Evolutionary conservation across 2,797 vertebrate species (phyloP).

Genomic region (Lycodopsis pacificus): DNA sequence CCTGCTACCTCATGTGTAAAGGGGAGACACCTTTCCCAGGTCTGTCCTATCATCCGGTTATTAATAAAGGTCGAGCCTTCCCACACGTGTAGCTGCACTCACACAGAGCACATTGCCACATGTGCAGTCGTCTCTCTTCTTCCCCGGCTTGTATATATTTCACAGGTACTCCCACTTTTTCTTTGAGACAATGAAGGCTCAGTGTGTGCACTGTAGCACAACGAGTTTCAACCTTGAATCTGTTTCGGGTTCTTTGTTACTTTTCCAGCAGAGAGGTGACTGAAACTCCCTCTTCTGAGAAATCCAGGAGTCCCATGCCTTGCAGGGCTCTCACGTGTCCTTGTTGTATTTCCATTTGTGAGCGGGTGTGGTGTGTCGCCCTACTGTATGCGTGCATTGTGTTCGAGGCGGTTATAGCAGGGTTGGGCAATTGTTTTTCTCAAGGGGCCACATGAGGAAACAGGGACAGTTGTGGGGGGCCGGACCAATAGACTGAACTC

Average conservation of each 20-base stretch:
- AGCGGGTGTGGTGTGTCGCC: conserved; percentile 32
- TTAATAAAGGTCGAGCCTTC: conserved; percentile 46
- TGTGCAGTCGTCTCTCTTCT: conserved; percentile 22
- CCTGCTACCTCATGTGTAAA: conserved; percentile 74
- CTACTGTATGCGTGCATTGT: conserved; percentile 28
- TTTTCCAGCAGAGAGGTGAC: conserved; percentile 41
- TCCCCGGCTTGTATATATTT: conserved; percentile 31
- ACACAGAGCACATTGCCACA: conserved; percentile 23
- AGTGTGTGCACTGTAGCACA: conserved; percentile 8
- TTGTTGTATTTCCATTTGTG: conserved; percentile 53
- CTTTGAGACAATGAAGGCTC: conserved; percentile 47
- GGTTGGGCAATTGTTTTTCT: too few relatives aligned
- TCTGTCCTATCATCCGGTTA: conserved; percentile 42
- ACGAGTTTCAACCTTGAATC: conserved; percentile 38
- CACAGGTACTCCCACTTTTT: conserved; percentile 20
- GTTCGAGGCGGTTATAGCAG: conserved; percentile 16
- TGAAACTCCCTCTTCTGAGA: conserved; percentile 53
- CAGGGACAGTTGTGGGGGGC: too few relatives aligned
- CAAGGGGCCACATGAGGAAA: too few relatives aligned
- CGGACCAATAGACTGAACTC: too few relatives aligned
- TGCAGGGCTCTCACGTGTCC: conserved; percentile 44
- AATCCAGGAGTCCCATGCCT: conserved; percentile 35
- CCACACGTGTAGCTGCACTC: conserved; percentile 38
- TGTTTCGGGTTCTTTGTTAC: conserved; percentile 52
- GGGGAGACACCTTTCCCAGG: conserved; percentile 60